A percentile compares a stretch with the other conserved stretches of the same genome.
Evolutionary conservation across 1,140 invertebrate species (phyloP).

Genomic region (Rhagoletis pomonella): DNA sequence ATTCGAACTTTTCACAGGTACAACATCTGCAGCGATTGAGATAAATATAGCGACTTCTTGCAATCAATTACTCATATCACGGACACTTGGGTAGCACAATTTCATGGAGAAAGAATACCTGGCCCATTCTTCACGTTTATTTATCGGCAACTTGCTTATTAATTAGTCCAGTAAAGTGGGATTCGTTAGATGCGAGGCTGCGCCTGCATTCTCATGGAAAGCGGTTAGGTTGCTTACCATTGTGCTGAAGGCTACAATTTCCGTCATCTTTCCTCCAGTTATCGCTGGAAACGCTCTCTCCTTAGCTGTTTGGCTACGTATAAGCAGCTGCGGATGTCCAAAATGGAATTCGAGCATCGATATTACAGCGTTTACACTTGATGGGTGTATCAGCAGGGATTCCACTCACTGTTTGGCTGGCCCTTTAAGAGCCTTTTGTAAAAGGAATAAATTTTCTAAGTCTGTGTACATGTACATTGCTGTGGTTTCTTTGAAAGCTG

Average conservation of each 20-base stretch:
- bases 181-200: constrained; percentile 40
- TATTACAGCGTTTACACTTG: constrained; percentile 38
- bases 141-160: constrained; percentile 40
- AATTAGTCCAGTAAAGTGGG: constrained; percentile 44
- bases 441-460: neutral
- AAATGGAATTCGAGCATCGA: constrained; percentile 42
- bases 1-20: neutral
- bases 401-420: constrained; percentile 29
- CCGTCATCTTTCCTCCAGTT: constrained; percentile 20
- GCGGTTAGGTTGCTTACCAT: constrained; percentile 50
- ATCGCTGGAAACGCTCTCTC: constrained; percentile 46
- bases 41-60: constrained; percentile 56
- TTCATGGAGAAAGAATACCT: neutral
- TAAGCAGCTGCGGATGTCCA: constrained; percentile 11
- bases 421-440: neutral
- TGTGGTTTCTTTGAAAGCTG: constrained; percentile 35
- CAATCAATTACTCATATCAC: no score
- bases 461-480: neutral
- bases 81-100: no score
- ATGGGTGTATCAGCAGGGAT: constrained; percentile 28
- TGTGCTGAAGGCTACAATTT: constrained; percentile 40
- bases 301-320: constrained; percentile 37
- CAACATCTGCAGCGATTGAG: neutral
- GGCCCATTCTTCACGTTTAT: constrained; percentile 52
- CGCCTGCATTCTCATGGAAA: constrained; percentile 38